Evolutionary conservation across 64 coral and sea anemone genomes (phyloP), one percentile per base, ranked within the genome.

Genomic region (Catalaphyllia jardinei): DNA sequence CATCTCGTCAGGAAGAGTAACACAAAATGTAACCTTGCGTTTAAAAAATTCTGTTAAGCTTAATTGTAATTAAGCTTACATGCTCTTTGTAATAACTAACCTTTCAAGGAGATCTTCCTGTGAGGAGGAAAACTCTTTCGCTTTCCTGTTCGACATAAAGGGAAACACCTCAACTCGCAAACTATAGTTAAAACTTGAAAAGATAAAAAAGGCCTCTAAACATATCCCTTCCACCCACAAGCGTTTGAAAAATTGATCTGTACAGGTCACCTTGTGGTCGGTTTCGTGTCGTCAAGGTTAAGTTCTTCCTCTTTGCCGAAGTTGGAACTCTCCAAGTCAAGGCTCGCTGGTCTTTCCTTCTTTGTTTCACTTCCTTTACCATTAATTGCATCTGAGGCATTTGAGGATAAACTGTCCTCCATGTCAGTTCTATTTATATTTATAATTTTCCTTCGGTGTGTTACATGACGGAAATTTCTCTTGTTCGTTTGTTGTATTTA

Each of bases 51-150:
- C 22, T 69, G 25, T 69, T 29, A 69, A 27, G 22, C 24, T 25
- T 24, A 69, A 24, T 69, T 18, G 18, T 65, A 65, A 65, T 65
- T 24, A 20, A 65, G 18, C 62, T 19, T 24, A 65, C 62, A 69
- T 24, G 54, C 54, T 57, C 54, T 57, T 57, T 16, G 15, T 57
- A 57, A 57, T 69, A n/a, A 69, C 65, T 69, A 69, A 85, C 81
- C 81, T 69, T 71, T 85, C 81, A 19, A 38, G 35, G 35, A 85
- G 31, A 71, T 85, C 81, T 69, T 85, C 81, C 71, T 85, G 81
- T 4, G 81, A 85, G 20, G 81, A 85, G 51, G 81, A 85, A 51
- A 71, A 67, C 62, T 85, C 81, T 71, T 85, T 85, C 31, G 81
- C 22, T 71, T 85, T 85, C 63, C 81, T 85, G 14, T 27, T 22